Percentiles rank a stretch among this genome's conserved stretches.
Evolutionary conservation across 1,140 invertebrate species (phyloP).

Genomic region (Caenorhabditis briggsae): DNA sequence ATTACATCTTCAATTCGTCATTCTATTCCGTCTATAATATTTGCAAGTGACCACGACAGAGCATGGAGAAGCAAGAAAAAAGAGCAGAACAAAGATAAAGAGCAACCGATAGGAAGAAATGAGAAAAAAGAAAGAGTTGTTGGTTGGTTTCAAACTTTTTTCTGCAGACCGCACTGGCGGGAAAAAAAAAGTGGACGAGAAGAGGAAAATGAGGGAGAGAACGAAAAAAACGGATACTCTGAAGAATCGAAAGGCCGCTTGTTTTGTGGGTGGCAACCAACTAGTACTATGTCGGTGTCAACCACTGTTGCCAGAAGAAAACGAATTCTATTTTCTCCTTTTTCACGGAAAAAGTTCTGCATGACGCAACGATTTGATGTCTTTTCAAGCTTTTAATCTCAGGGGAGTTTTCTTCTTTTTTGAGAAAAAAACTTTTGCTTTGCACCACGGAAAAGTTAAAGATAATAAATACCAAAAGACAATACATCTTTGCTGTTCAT

Average conservation of each 20-base stretch:
- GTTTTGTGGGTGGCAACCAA: slow-evolving; percentile 36
- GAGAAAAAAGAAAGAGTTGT: not conserved
- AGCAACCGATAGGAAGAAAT: slow-evolving; percentile 22
- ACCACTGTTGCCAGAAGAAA: not conserved
- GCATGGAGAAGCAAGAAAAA: not conserved
- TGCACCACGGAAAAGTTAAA: too few species aligned
- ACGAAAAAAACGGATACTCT: slow-evolving; percentile 34
- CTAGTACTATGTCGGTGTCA: slow-evolving; percentile 18
- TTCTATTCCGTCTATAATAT: not conserved
- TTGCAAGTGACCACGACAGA: not conserved
- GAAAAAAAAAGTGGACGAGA: slow-evolving; percentile 12
- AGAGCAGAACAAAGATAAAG: slow-evolving; percentile 19
- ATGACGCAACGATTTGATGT: not conserved
- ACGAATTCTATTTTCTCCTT: not conserved
- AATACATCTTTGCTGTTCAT: too few species aligned
- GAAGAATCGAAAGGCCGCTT: slow-evolving; percentile 43
- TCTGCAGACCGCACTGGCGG: slow-evolving; percentile 17
- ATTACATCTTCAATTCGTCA: slow-evolving; percentile 14
- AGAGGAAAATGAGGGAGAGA: not conserved
- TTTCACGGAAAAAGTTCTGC: not conserved
- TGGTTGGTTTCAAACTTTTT: not conserved
- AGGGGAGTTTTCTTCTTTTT: not conserved
- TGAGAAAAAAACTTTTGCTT: too few species aligned
- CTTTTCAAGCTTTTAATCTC: not conserved
- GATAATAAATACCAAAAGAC: too few species aligned